Evolutionary conservation across 2,888 invertebrate genomes (phyloP).

Genomic region (Protophormia terraenovae): DNA sequence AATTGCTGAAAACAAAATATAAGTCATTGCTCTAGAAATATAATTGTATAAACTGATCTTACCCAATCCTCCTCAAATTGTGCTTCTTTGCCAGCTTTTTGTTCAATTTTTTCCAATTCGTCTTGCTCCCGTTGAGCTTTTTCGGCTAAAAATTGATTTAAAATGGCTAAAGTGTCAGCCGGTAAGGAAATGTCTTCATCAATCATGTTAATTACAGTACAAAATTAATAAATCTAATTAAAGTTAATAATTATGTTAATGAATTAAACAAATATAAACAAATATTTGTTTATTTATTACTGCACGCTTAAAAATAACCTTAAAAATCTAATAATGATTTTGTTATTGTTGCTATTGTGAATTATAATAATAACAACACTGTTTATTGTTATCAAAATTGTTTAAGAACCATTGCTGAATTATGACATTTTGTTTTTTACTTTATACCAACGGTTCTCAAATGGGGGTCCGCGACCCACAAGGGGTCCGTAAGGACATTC

Average conservation of each 20-base stretch:
- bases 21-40: background rate
- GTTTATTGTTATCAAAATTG: background rate
- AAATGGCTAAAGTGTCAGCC: slow-evolving; percentile 87
- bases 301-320: slow-evolving; percentile 39
- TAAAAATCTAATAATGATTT: background rate
- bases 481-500: no score
- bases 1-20: slow-evolving; percentile 89
- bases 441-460: no score
- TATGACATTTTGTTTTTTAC: slow-evolving; percentile 12
- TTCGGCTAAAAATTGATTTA: slow-evolving; percentile 90
- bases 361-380: background rate
- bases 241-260: background rate
- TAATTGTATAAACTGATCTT: slow-evolving; percentile 65
- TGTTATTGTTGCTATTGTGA: slow-evolving; percentile 36
- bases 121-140: slow-evolving; percentile 85
- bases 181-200: slow-evolving; percentile 87
- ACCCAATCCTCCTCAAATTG: slow-evolving; percentile 93
- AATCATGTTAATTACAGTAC: slow-evolving; percentile 35
- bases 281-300: slow-evolving; percentile 8
- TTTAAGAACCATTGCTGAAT: background rate
- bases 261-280: background rate
- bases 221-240: background rate
- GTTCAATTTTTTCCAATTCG: slow-evolving; percentile 79
- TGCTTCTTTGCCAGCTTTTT: slow-evolving; percentile 80
- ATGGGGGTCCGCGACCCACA: no score